phyloP scores from a whole-genome alignment of 2,113 vertebrate species.

The Blennius ocellaris region DNA sequence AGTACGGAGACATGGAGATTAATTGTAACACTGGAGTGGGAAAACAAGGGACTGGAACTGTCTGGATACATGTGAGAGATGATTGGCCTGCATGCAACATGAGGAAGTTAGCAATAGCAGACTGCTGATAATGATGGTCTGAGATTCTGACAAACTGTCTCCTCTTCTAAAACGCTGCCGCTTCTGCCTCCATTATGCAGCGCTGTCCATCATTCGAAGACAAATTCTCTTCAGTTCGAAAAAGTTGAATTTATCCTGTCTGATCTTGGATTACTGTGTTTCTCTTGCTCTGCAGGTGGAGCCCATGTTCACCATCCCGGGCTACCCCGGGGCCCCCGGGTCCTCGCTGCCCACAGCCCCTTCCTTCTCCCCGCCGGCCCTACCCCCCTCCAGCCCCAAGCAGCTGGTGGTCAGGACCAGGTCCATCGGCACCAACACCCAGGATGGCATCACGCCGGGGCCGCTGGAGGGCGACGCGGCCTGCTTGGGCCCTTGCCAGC shows the following conservation, averaged over 20 bases:
- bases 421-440: conserved; percentile 95
- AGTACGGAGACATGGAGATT: neutral
- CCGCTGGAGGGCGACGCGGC: conserved; percentile 81
- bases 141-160: conserved; percentile 54
- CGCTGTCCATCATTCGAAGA: conserved; percentile 9
- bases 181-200: conserved; percentile 12
- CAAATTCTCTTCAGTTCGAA: conserved; percentile 1
- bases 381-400: conserved; percentile 87
- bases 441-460: conserved; percentile 78
- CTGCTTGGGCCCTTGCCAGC: conserved; percentile 93
- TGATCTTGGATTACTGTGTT: conserved; percentile 8
- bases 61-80: conserved; percentile 28
- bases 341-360: conserved; percentile 86
- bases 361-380: conserved; percentile 87
- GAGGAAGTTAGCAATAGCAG: conserved; percentile 33
- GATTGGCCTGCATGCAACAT: conserved; percentile 44
- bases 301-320: conserved; percentile 93
- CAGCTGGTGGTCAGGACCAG: conserved; percentile 92
- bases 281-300: conserved; percentile 88
- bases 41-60: neutral
- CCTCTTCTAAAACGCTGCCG: conserved; percentile 33
- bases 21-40: neutral
- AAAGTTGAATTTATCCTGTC: neutral
- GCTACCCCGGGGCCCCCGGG: conserved; percentile 86
- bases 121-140: conserved; percentile 40